Evolutionary conservation across 2,888 invertebrate genomes (phyloP).

Genomic region (Galeruca laticollis): DNA sequence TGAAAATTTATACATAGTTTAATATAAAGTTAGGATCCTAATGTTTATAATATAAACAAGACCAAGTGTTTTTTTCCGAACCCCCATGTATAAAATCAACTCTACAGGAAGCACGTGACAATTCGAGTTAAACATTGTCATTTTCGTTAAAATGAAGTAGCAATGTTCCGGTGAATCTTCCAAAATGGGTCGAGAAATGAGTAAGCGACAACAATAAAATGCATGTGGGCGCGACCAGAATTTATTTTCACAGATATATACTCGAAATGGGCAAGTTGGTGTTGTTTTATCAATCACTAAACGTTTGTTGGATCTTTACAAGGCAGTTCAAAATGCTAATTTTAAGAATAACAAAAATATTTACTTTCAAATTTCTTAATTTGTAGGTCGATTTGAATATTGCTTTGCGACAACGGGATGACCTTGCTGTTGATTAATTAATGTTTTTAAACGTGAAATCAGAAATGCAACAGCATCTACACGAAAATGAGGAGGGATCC

Average conservation of each 20-base stretch:
- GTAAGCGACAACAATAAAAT: conserved; percentile 2
- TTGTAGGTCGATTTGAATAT: background rate
- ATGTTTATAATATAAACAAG: too few species aligned
- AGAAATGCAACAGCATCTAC: background rate
- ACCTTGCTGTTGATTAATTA: background rate
- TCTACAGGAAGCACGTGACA: background rate
- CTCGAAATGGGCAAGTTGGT: background rate
- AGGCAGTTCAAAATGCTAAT: background rate
- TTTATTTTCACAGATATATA: background rate
- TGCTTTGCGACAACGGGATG: background rate
- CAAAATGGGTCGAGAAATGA: conserved; percentile 3
- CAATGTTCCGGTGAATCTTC: conserved; percentile 3
- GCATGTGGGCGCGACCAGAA: conserved; percentile 3
- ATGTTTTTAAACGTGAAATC: background rate
- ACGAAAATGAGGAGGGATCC: too few species aligned
- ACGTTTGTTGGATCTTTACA: background rate
- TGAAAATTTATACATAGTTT: too few species aligned
- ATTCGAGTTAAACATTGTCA: background rate
- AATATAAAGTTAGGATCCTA: too few species aligned
- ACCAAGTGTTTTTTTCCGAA: too few species aligned
- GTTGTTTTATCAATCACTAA: background rate
- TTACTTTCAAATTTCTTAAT: background rate
- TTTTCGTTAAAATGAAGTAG: background rate
- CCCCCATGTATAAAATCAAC: background rate
- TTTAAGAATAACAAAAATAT: background rate